Base-by-base conservation (phyloP, 2,797 vertebrate species). In the Leptatherina wallacei region DNA sequence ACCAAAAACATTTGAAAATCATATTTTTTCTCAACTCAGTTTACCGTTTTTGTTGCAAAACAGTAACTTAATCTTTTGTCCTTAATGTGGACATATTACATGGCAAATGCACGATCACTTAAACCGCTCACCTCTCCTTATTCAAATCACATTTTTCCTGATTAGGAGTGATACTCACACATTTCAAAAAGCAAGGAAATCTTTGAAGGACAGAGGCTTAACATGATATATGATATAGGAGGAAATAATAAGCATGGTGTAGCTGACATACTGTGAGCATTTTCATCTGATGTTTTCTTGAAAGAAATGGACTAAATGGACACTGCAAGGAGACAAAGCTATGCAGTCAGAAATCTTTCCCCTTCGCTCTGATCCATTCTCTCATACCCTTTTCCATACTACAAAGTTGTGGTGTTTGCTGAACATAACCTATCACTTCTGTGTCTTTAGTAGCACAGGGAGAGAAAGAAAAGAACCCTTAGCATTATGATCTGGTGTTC, bases 31-130 rank as follows among this genome's bases (percentile, higher is more conserved):
- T 79, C 66, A 59, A 89, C 75, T 92, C 61, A 68, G 87, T 86
- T 91, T 91, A 88, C 85, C 60, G 51, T 79, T 85, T 92, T 89
- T 76, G 85, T 88, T 83, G 77, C 84, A 69, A 76, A 88, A 81
- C 20, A 3, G 91, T 83, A 94, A 94, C 87, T 78, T 65, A 88
- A 93, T 92, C 88, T 85, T 90, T 92, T 72, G 81, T 90, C 82
- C 84, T 78, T 92, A 94, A 93, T 82, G 81, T 91, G 80, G 87
- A 89, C 88, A 86, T 92, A 93, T 94, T 94, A 93, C 92, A 92
- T 90, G 94, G 91, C 85, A 91, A 93, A 94, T 92, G 90, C 92
- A 90, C 75, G 88, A 93, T 93, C 93, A 92, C 88, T 91, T 91
- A 93, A 93, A 93, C 85, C 91, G 91, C 89, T 93, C 91, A 89